Base-by-base conservation (phyloP, 2,888 invertebrate species). In the Erebia epiphron region DNA sequence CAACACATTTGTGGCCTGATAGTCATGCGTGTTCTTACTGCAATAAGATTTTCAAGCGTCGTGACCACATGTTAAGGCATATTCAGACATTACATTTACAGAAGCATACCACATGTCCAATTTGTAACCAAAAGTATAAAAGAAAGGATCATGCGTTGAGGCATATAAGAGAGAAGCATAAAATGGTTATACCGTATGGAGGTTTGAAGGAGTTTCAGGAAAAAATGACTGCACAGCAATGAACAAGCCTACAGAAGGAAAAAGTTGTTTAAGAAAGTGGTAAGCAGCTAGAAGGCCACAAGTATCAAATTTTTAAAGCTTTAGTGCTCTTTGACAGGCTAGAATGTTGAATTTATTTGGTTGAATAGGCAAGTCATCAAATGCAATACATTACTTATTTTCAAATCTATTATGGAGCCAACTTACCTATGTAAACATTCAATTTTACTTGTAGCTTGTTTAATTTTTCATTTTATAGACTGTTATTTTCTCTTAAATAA, bases 61-160 rank as follows among this genome's bases (percentile, higher is more conserved):
- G 83, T 9, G 89, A 89, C 65, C 89, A 89, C 49, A 86, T 89
- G 86, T 46, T 87, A 0, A 76, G 89, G 4, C 89, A 89, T 67
- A 73, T 86, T 0, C 87, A 86, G 41, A 83, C 86, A 0, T 81
- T 84, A 56, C 89, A 89, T 76, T 73, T 86, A 16, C 85, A 86
- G 3, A 76, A 82, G 41, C 73, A 76, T 7, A 80, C 83, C 0
- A 73, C 75, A 0, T 89, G 89, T 67, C 86, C 87, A 0, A 64
- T 89, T 0, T 89, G 89, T 21, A 72, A 79, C 0, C 82, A 84
- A 35, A 75, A 74, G 0, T 89, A 85, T n/a, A 89, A 86, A 60
- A 69, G 89, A 1, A 86, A 80, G 54, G 89, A 89, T 41, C 89
- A 88, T 75, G 80, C 89, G 0, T 82, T 81, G 0, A 73, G 88